Evolutionary conservation across 2,113 vertebrate species (phyloP), one percentile per base, ranked within the genome.

Genomic region (Candoia aspera): DNA sequence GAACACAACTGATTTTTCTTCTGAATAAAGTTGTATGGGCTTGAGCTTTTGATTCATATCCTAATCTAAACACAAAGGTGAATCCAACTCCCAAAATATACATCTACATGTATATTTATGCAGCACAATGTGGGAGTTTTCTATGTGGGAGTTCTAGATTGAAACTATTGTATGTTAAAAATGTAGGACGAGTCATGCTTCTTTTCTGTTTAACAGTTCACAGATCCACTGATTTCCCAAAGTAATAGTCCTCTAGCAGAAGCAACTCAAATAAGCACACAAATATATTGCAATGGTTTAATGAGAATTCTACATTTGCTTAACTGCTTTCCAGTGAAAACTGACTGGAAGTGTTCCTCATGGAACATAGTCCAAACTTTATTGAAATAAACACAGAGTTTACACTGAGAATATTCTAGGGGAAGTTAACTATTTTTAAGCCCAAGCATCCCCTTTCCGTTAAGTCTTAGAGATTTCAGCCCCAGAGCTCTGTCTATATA

Each of bases 261-360:
- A 86, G 42, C 29, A 91, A 73, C 86, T 49, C 5, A 64, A 29
- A 90, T 92, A 26, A 91, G 93, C 84, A 84, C 15, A 24, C 68
- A 8, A 9, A 0, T 58, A 91, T 93, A 0, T 92, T 92, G 42
- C 93, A 19, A 86, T 93, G 86, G 5, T 84, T 93, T 90, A 37
- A 94, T 91, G 26, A 86, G 42, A 91, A 21, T 92, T 92, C 49
- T 92, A 42, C 9, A 13, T 73, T 26, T 1, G 3, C 4, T 84
- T 91, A 85, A n/a, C 12, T 86, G 88, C 88, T 49, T 89, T 90
- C 23, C 92, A 93, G 46, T 93, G 19, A 91, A 83, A 54, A 23
- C 2, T 84, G 13, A 83, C 54, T 13, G n/a, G 0, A 0, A 2
- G n/a, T 24, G 1, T 54, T 64, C 12, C 29, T 86, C 17, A 24